Conservation (phyloP, 2,113 vertebrate species). For the Empidonax alnorum region DNA sequence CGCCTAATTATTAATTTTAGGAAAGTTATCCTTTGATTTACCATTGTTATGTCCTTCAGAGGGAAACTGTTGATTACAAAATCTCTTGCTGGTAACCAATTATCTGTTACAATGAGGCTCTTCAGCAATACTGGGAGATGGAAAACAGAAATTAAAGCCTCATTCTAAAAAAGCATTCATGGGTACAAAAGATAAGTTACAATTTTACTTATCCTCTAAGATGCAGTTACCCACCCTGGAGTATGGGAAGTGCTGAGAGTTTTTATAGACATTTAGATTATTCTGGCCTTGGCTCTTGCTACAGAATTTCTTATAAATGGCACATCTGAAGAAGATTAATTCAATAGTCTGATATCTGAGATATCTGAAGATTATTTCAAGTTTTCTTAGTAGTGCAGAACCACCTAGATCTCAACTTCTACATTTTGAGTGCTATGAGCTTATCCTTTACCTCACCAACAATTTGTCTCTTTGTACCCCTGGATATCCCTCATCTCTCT, state of each 20-base stretch:
- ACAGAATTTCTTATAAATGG: not conserved
- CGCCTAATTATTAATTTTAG: constrained; percentile 12
- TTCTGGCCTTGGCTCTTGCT: not conserved
- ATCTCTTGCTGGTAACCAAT: constrained; percentile 3
- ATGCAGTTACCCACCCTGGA: not conserved
- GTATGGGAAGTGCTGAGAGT: not conserved
- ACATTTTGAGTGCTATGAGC: accelerated
- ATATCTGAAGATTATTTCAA: not conserved
- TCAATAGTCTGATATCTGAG: not conserved
- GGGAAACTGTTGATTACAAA: not conserved
- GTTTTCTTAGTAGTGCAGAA: not conserved
- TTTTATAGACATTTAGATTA: not conserved
- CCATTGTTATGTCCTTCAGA: not conserved
- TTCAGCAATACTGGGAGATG: not conserved
- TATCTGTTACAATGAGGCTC: not conserved
- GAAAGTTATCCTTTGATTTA: constrained; percentile 11
- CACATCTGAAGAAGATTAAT: not conserved
- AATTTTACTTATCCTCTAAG: not conserved
- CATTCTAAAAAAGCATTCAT: not conserved
- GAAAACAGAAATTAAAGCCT: not conserved
- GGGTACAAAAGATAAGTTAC: not conserved
- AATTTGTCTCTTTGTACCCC: not conserved
- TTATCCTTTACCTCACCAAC: not conserved
- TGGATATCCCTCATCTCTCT: not conserved
- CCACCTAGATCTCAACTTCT: not conserved